phyloP scores from a whole-genome alignment of 1,140 invertebrate species.

The Pseudoatta argentina region DNA sequence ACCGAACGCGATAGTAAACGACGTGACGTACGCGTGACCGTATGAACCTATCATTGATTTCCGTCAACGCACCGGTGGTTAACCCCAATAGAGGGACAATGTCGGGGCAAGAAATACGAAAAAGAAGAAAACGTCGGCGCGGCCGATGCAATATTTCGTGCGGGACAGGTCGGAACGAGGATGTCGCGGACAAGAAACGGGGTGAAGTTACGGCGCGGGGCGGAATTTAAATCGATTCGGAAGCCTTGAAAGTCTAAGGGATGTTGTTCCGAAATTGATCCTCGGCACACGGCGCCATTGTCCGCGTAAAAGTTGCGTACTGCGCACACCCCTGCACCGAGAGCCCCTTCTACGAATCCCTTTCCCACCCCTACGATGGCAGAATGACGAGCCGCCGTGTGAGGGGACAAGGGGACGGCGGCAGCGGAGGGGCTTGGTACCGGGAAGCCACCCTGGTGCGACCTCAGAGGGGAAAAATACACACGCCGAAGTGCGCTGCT shows the following conservation, averaged over 20 bases:
- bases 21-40: constrained; percentile 66
- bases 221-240: constrained; percentile 80
- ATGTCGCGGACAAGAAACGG: constrained; percentile 36
- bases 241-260: constrained; percentile 84
- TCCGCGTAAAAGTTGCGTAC: constrained; percentile 84
- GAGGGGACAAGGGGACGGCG: constrained; percentile 50
- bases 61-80: constrained; percentile 71
- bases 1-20: constrained; percentile 13
- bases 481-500: constrained; percentile 79
- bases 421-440: constrained; percentile 27
- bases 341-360: constrained; percentile 77
- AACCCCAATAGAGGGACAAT: constrained; percentile 59
- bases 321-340: constrained; percentile 82
- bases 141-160: constrained; percentile 49
- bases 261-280: constrained; percentile 86
- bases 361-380: constrained; percentile 74
- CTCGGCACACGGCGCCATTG: constrained; percentile 82
- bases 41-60: constrained; percentile 76
- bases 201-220: constrained; percentile 24
- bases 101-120: constrained; percentile 56
- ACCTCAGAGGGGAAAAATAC: constrained; percentile 86
- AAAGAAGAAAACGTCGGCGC: constrained; percentile 56
- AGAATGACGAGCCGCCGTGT: constrained; percentile 51
- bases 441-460: constrained; percentile 79
- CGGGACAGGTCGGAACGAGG: constrained; percentile 47